Base-by-base conservation (phyloP, 2,888 invertebrate species). In the Caradrina kadenii region DNA sequence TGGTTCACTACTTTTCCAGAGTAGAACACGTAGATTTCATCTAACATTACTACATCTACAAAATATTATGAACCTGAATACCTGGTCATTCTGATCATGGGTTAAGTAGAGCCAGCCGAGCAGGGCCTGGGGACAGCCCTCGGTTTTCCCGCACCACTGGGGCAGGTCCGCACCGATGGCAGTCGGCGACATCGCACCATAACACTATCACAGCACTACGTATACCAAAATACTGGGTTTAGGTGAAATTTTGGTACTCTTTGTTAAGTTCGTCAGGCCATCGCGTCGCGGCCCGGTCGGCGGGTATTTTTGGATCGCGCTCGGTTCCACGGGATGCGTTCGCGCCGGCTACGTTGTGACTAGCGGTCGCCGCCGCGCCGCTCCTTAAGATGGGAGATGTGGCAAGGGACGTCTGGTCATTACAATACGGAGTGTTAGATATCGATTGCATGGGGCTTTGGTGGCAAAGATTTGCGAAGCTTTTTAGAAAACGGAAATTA, bases 341-440 rank as follows among this genome's bases (percentile, higher is more conserved):
- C 86, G 93, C 95, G 95, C 94, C 92, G 93, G 90, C 88, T 84
- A 78, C 83, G 86, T 83, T 87, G 88, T 88, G 92, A 94, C 93
- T 94, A 92, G 90, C 88, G 79, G 87, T 70, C 70, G 85, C 84
- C 81, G 83, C 88, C 93, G 91, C 94, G 83, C 88, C 93, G 91
- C 94, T 93, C 93, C 94, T 94, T 93, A 92, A 94, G 94, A 94
- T 86, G 94, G 92, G 93, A 93, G 93, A 92, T 90, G 88, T 83
- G 70, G 89, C 88, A 84, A 93, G 92, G 89, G 92, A 88, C 81
- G 91, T 66, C 54, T 42, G 54, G 63, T 71, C 60, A 50, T 22
- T 53, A 42, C 5, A 48, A 11, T 67, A 35, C 35, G 35, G 35
- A 17, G 8, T 49, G 31, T 56, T 55, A 45, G 31, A 52, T 80